phyloP scores from a whole-genome alignment of 2,113 vertebrate species.

The Pagrus major region DNA sequence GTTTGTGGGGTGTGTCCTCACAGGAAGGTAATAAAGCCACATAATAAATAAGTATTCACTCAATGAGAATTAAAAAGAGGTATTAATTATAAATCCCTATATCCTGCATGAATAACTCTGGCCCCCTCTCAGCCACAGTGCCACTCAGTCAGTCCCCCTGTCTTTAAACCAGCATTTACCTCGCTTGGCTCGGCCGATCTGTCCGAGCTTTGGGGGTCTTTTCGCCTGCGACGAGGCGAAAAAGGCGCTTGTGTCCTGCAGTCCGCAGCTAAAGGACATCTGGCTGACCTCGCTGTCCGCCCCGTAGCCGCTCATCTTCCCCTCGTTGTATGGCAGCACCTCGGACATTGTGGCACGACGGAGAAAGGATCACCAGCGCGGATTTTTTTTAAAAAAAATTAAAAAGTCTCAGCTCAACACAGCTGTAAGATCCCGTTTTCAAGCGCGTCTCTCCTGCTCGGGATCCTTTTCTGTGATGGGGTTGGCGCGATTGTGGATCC shows the following conservation, averaged over 20 bases:
- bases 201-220: slow-evolving; percentile 96
- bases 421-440: slow-evolving; percentile 46
- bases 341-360: slow-evolving; percentile 90
- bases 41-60: neutral
- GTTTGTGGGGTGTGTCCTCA: slow-evolving; percentile 63
- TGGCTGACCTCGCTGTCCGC: slow-evolving; percentile 93
- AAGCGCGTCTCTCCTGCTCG: slow-evolving; percentile 22
- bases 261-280: slow-evolving; percentile 98
- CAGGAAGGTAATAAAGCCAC: neutral
- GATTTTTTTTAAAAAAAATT: no score
- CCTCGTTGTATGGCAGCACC: slow-evolving; percentile 96
- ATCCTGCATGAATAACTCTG: no score
- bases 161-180: slow-evolving; percentile 82
- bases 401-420: slow-evolving; percentile 24
- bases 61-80: no score
- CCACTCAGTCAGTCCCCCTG: neutral
- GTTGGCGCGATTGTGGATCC: neutral
- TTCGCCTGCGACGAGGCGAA: slow-evolving; percentile 94
- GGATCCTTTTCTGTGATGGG: slow-evolving; percentile 31
- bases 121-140: no score
- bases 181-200: slow-evolving; percentile 97
- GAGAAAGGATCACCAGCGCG: slow-evolving; percentile 30
- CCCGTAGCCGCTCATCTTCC: slow-evolving; percentile 97
- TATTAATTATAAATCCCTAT: no score
- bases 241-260: slow-evolving; percentile 97